A percentile compares a stretch with the other conserved stretches of the same genome.
Evolutionary conservation across 1,140 invertebrate genomes (phyloP).

Genomic region (Zaprionus lachaisei): DNA sequence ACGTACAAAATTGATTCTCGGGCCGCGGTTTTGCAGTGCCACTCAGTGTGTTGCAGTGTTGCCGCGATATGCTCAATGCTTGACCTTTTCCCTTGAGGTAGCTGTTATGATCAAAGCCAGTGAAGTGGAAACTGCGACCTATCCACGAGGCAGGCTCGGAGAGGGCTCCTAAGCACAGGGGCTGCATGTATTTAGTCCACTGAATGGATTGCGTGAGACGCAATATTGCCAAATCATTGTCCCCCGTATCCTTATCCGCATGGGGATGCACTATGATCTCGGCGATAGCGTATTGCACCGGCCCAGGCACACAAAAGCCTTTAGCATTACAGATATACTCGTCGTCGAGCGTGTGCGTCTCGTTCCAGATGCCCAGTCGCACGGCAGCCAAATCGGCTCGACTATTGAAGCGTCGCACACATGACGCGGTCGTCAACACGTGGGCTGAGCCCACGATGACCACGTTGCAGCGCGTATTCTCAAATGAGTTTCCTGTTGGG

Average conservation of each 20-base stretch:
- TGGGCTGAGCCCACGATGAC: conserved; percentile 49
- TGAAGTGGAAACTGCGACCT: conserved; percentile 51
- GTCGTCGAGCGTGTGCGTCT: conserved; percentile 18
- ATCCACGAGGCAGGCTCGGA: conserved; percentile 47
- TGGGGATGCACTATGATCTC: conserved; percentile 54
- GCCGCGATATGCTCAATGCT: conserved; percentile 39
- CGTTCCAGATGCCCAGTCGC: conserved; percentile 52
- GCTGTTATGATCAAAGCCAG: conserved; percentile 35
- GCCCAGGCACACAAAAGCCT: conserved; percentile 64
- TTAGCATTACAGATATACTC: conserved; percentile 48
- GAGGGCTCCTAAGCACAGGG: conserved; percentile 48
- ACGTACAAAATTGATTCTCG: conserved; percentile 59
- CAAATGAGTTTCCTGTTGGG: conserved; percentile 9
- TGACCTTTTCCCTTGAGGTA: conserved; percentile 46
- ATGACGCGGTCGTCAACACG: conserved; percentile 55
- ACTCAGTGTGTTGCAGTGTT: conserved; percentile 41
- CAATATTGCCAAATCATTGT: conserved; percentile 59
- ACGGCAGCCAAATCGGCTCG: conserved; percentile 30
- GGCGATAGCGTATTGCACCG: conserved; percentile 24
- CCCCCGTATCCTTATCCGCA: conserved; percentile 53
- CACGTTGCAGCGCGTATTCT: conserved; percentile 41
- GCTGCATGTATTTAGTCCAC: conserved; percentile 44
- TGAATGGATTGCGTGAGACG: conserved; percentile 37
- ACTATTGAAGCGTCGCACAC: conserved; percentile 39
- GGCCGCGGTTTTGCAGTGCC: conserved; percentile 23